Evolutionary conservation across 2,113 vertebrate genomes (phyloP).

Genomic region (Gorsachius goisagi): DNA sequence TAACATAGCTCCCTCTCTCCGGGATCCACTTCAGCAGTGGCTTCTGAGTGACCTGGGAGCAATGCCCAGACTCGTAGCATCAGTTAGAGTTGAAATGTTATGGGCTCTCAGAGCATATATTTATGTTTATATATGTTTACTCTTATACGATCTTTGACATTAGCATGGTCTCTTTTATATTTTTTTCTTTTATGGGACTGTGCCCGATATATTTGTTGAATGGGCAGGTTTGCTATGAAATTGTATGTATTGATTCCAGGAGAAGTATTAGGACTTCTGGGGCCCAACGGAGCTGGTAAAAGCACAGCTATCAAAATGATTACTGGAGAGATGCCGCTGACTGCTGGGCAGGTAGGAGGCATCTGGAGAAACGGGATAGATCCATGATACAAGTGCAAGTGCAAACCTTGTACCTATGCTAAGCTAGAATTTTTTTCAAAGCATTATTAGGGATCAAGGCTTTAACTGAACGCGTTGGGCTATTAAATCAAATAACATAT

Average conservation of each 20-base stretch:
- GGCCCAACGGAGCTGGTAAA: constrained; percentile 93
- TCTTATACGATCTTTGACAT: neutral
- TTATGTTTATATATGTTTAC: neutral
- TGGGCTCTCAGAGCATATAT: neutral
- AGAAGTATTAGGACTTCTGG: constrained; percentile 89
- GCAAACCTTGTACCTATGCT: neutral
- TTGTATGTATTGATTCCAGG: constrained; percentile 65
- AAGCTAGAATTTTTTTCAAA: neutral
- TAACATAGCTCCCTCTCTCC: accelerated
- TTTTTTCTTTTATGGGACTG: neutral
- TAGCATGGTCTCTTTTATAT: neutral
- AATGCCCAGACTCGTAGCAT: neutral
- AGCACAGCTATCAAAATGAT: constrained; percentile 88
- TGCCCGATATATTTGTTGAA: neutral
- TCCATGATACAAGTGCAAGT: neutral
- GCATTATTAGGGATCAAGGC: neutral
- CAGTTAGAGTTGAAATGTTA: accelerated
- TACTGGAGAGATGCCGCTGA: constrained; percentile 78
- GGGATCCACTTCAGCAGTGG: neutral
- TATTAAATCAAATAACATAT: neutral
- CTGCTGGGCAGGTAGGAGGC: constrained; percentile 85
- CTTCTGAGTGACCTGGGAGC: neutral
- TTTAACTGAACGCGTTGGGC: neutral
- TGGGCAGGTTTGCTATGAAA: neutral
- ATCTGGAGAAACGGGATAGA: neutral